phyloP scores from a whole-genome alignment of 53 echinoderm and acorn worm genomes.

The Echinarachnius parma region DNA sequence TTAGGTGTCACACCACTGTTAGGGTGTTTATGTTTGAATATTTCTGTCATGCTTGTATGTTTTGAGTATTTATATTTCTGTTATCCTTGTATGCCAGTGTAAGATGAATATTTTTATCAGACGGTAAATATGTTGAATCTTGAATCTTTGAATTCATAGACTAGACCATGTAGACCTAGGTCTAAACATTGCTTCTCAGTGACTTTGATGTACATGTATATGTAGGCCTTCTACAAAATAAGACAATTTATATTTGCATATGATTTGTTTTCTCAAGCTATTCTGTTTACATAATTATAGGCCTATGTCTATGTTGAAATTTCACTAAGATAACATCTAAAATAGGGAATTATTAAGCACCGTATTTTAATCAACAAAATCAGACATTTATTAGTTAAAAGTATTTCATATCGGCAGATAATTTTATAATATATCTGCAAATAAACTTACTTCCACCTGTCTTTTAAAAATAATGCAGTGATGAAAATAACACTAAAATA shows the following conservation, averaged over 20 bases:
- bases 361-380: too few species aligned
- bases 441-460: constrained; percentile 11
- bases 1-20: constrained; percentile 9
- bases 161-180: constrained; percentile 3
- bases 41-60: constrained; percentile 5
- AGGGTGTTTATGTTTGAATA: constrained; percentile 8
- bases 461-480: constrained; percentile 15
- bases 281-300: too few species aligned
- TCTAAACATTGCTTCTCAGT: constrained; percentile 4
- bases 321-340: too few species aligned
- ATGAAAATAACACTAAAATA: constrained; percentile 24
- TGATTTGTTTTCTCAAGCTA: too few species aligned
- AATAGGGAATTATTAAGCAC: too few species aligned
- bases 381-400: too few species aligned
- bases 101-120: constrained; percentile 9
- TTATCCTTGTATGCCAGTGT: constrained; percentile 4
- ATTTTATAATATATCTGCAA: constrained; percentile 10
- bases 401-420: constrained; percentile 1
- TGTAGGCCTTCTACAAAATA: constrained; percentile 11
- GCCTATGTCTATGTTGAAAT: too few species aligned
- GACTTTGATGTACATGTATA: constrained; percentile 11
- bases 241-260: constrained; percentile 9
- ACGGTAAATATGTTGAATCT: constrained; percentile 4
- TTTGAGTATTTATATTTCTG: constrained; percentile 12
- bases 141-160: constrained; percentile 12